Conservation (phyloP, 2,113 vertebrate genomes). For the Nannospalax galili region DNA sequence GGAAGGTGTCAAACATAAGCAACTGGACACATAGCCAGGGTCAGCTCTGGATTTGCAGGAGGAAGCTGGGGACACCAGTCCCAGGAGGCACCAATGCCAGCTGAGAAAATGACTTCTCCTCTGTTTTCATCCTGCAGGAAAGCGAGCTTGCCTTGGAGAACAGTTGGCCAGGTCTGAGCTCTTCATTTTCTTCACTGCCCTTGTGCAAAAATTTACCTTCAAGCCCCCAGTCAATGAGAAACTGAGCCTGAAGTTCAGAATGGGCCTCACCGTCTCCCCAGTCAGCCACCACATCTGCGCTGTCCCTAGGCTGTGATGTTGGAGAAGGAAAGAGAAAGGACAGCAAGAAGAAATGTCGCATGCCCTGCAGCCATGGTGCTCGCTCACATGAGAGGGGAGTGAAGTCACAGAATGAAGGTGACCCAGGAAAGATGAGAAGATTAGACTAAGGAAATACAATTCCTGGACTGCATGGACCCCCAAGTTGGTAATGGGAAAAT, state of each 20-base stretch:
- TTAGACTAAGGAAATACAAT: neutral
- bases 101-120: neutral
- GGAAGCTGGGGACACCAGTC: too few relatives aligned
- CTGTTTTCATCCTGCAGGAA: constrained; percentile 84
- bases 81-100: neutral
- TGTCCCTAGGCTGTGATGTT: constrained; percentile 40
- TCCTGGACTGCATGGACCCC: neutral
- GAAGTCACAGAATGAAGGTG: too few relatives aligned
- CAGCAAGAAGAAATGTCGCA: neutral
- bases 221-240: constrained; percentile 66
- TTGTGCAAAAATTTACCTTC: constrained; percentile 90
- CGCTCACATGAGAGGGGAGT: neutral
- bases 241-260: neutral
- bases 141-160: constrained; percentile 88
- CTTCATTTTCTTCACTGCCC: constrained; percentile 85
- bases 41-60: neutral
- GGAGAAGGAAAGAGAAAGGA: too few relatives aligned
- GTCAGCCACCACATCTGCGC: constrained; percentile 85
- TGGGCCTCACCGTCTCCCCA: constrained; percentile 72
- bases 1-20: neutral
- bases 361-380: neutral
- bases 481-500: neutral
- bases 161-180: constrained; percentile 89
- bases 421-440: neutral
- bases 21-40: neutral